A percentile compares a stretch with the other conserved stretches of the same genome.
Evolutionary conservation across 2,888 invertebrate genomes (phyloP).

Genomic region (Endomychus coccineus): DNA sequence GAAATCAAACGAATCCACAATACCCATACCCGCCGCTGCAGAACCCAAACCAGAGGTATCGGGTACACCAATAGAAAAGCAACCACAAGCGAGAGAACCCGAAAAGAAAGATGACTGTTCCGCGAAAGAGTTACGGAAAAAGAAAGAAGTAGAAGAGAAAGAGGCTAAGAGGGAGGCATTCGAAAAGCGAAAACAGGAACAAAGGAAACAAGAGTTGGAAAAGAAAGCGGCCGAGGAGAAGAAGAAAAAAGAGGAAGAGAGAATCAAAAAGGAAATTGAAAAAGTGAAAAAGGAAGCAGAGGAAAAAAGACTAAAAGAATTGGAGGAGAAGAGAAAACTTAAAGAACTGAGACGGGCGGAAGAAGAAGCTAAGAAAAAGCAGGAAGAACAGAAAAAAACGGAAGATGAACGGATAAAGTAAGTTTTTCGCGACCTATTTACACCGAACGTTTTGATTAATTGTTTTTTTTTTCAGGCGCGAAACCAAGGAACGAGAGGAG

Average conservation of each 20-base stretch:
- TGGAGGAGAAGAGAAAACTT: constrained; percentile 47
- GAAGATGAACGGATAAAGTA: constrained; percentile 38
- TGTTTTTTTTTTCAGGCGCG: constrained; percentile 24
- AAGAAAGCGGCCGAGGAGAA: constrained; percentile 48
- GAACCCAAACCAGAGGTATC: constrained; percentile 15
- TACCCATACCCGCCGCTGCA: constrained; percentile 16
- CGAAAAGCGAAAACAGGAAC: constrained; percentile 45
- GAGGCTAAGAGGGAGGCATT: constrained; percentile 28
- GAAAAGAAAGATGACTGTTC: constrained; percentile 33
- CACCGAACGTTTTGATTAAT: constrained; percentile 3
- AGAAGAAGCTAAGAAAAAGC: constrained; percentile 44
- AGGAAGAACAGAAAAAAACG: constrained; percentile 39
- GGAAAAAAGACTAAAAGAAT: constrained; percentile 45
- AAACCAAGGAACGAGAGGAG: constrained; percentile 41
- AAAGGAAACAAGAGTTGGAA: constrained; percentile 45
- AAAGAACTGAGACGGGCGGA: constrained; percentile 43
- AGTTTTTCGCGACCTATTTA: not conserved
- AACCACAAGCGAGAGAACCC: constrained; percentile 17
- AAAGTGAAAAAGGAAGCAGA: constrained; percentile 46
- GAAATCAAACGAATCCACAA: constrained; percentile 19
- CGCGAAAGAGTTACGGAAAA: constrained; percentile 45
- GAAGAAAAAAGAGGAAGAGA: constrained; percentile 48
- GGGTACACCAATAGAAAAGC: constrained; percentile 10
- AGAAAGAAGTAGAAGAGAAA: constrained; percentile 23
- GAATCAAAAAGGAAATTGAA: constrained; percentile 47